Evolutionary conservation across 2,888 invertebrate species (phyloP), one percentile per base, ranked within the genome.

Genomic region (Scaptomyza polygonia): DNA sequence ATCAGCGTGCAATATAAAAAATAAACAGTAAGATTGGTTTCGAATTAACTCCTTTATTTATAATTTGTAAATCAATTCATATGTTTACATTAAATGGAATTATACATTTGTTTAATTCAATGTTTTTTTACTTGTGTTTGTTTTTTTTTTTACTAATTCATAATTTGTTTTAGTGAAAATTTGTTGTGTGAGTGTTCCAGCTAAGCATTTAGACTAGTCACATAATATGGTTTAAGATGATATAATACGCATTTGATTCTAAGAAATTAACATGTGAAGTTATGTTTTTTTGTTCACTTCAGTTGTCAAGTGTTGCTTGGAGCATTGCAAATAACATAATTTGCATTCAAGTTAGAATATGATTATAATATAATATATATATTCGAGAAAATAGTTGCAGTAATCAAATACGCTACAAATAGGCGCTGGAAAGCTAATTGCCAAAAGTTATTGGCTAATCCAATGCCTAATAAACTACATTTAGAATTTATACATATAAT

Each of bases 121-220:
- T 49, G 49, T 43, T 49, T 52, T 30, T 66, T 54, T 56, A 57
- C 34, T 67, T 39, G 12, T 70, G 21, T 48, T 25, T 55, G 27
- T 42, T 29, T 9, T 49, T 47, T 55, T 58, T 9, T 49, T 47
- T 55, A 54, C 36, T 36, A 36, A 14, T 16, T 32, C 18, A 18
- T 48, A 48, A 18, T 9, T 32, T 30, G 48, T 48, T 48, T 36
- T 30, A 43, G 68, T 73, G 54, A 52, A 75, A 62, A 16, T 55
- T 55, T 55, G 54, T 76, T 64, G 79, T 69, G 72, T 72, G 68
- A 51, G 79, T 73, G 79, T 73, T 77, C 64, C 74, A 79, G 84
- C 84, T 77, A 88, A 83, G 77, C 80, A 72, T 69, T 83, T 88
- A 72, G 78, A 83, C 84, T 88, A 88, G 75, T 86, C 79, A 83